phyloP scores from a whole-genome alignment of 2,888 invertebrate species.

The Acrobeloides nanus region DNA sequence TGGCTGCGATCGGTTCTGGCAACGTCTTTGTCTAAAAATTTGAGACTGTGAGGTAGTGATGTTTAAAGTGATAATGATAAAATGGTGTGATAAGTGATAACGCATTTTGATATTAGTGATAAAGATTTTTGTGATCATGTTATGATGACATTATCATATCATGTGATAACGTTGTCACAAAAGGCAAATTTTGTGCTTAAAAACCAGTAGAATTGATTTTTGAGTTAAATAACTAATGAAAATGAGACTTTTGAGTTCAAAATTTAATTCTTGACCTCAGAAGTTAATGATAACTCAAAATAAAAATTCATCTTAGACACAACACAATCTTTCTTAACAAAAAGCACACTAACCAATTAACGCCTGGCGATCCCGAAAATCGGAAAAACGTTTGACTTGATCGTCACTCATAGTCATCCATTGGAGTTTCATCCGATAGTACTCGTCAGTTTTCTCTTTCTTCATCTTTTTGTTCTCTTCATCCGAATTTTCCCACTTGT shows the following conservation, averaged over 20 bases:
- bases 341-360: conserved; percentile 65
- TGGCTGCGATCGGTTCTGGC: conserved; percentile 85
- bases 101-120: no score
- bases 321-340: neutral
- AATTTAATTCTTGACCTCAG: neutral
- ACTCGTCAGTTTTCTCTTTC: conserved; percentile 61
- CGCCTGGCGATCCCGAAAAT: conserved; percentile 80
- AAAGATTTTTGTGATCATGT: no score
- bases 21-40: conserved; percentile 79
- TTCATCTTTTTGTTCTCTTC: conserved; percentile 62
- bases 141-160: no score
- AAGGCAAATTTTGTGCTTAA: neutral
- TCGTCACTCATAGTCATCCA: conserved; percentile 81
- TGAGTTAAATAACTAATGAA: neutral
- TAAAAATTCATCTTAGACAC: neutral
- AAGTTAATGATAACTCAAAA: neutral
- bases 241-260: neutral
- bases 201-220: neutral
- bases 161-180: no score
- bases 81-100: no score
- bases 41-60: no score
- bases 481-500: conserved; percentile 73
- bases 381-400: conserved; percentile 80
- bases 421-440: conserved; percentile 72
- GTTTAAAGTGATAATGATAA: no score